These are phyloP conservation scores for Porites cylindrica DNA, from an alignment of 92 coral and sea anemone genomes.

Conservation along the genomic window DNA sequence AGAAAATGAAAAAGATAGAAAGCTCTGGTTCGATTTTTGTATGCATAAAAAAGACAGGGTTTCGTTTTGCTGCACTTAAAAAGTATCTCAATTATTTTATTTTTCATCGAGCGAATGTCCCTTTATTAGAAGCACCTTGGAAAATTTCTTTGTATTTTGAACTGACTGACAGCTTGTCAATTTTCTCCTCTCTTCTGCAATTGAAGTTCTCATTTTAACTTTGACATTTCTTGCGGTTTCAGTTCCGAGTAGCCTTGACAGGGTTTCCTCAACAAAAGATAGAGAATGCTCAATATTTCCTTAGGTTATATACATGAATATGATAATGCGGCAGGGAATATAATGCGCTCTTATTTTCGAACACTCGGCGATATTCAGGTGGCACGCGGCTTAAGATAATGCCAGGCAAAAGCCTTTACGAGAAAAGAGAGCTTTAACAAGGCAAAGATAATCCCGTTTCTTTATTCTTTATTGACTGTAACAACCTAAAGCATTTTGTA, in stretches of 20 bases:
- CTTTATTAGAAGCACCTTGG: slow-evolving; percentile 24
- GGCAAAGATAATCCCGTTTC: slow-evolving; percentile 13
- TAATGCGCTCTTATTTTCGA: slow-evolving; percentile 47
- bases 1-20: background rate
- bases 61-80: slow-evolving; percentile 11
- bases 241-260: slow-evolving; percentile 80
- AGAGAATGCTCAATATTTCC: slow-evolving; percentile 23
- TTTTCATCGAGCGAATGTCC: background rate
- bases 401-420: slow-evolving; percentile 27
- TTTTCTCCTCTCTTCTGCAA: slow-evolving; percentile 55
- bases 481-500: slow-evolving; percentile 22
- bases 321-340: slow-evolving; percentile 52
- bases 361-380: slow-evolving; percentile 24
- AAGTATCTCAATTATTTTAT: slow-evolving; percentile 25
- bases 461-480: slow-evolving; percentile 28
- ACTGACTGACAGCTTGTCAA: slow-evolving; percentile 51
- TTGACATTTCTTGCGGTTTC: slow-evolving; percentile 83
- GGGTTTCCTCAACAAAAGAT: slow-evolving; percentile 49
- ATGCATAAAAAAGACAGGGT: slow-evolving; percentile 6
- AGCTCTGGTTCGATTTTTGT: background rate
- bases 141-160: slow-evolving; percentile 26
- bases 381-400: slow-evolving; percentile 10
- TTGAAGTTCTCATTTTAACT: slow-evolving; percentile 52
- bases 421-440: background rate
- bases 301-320: slow-evolving; percentile 26